Evolutionary conservation across 1,140 invertebrate species (phyloP).

Genomic region (Zophobas morio): DNA sequence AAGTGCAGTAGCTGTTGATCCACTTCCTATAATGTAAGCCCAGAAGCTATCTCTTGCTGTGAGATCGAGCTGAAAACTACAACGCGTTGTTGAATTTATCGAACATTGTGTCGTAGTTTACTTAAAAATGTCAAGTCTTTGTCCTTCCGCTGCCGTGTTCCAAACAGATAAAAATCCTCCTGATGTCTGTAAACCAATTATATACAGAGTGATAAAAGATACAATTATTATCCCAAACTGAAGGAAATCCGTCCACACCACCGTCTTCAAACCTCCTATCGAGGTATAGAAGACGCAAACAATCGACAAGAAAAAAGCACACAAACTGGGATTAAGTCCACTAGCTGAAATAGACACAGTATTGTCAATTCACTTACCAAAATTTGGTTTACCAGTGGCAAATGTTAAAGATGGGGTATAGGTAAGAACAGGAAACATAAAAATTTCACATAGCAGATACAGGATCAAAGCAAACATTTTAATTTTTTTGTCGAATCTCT

Average conservation of each 20-base stretch:
- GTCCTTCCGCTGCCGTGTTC: slow-evolving; percentile 68
- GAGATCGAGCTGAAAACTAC: slow-evolving; percentile 70
- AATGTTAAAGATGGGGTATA: slow-evolving; percentile 76
- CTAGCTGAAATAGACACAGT: slow-evolving; percentile 73
- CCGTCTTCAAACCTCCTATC: slow-evolving; percentile 82
- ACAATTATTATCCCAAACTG: slow-evolving; percentile 79
- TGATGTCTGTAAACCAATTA: slow-evolving; percentile 75
- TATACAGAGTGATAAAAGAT: slow-evolving; percentile 75
- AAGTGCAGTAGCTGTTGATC: slow-evolving; percentile 72
- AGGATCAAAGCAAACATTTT: slow-evolving; percentile 73
- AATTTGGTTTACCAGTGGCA: slow-evolving; percentile 67
- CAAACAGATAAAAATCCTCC: slow-evolving; percentile 74
- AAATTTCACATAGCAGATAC: slow-evolving; percentile 68
- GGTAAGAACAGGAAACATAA: slow-evolving; percentile 73
- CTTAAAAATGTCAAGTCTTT: slow-evolving; percentile 67
- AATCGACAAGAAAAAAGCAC: slow-evolving; percentile 79
- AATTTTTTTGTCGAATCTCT: slow-evolving; percentile 64
- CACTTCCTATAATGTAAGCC: slow-evolving; percentile 72
- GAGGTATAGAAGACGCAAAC: slow-evolving; percentile 86
- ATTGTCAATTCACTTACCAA: neutral
- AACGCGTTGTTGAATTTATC: no score
- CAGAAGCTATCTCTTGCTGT: slow-evolving; percentile 73
- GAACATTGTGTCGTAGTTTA: no score
- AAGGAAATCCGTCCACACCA: slow-evolving; percentile 81
- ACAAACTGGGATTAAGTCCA: slow-evolving; percentile 74